Conservation (phyloP, 2,113 vertebrate species). For the Salvelinus sp. region DNA sequence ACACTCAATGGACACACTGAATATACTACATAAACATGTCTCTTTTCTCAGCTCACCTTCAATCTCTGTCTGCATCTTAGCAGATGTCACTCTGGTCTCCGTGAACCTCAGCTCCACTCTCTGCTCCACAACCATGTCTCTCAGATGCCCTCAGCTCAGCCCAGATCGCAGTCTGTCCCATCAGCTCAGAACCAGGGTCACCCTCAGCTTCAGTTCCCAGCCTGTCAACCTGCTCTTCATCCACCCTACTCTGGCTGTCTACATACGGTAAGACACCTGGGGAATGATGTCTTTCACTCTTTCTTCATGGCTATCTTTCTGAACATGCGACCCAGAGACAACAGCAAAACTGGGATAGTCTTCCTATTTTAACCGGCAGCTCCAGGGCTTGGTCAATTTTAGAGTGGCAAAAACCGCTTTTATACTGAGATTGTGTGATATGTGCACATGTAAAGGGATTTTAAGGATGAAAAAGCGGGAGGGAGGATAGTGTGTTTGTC, state of each 20-base stretch:
- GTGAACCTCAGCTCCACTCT: constrained; percentile 21
- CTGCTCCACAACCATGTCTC: constrained; percentile 31
- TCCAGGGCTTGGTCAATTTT: neutral
- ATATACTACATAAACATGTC: neutral
- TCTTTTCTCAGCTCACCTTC: constrained; percentile 1
- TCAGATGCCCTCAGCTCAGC: constrained; percentile 27
- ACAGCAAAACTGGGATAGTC: constrained; percentile 23
- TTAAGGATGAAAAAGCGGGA: neutral
- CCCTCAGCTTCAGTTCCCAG: neutral
- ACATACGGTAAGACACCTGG: neutral
- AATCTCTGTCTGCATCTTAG: constrained; percentile 30
- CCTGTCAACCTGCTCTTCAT: neutral
- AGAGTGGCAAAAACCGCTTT: too few species aligned
- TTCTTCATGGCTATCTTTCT: neutral
- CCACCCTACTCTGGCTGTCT: neutral
- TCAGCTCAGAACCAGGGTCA: neutral
- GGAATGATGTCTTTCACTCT: neutral
- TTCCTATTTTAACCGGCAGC: neutral
- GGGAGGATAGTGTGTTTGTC: neutral
- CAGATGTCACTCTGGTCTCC: constrained; percentile 17
- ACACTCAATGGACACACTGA: too few species aligned
- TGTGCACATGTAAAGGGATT: constrained; percentile 25
- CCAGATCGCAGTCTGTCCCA: constrained; percentile 20
- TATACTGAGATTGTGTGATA: constrained; percentile 22
- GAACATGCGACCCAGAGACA: constrained; percentile 6